These are phyloP conservation scores for Chloroclystis v-ata DNA, from an alignment of 2,888 invertebrate genomes.

Conservation along the genomic window DNA sequence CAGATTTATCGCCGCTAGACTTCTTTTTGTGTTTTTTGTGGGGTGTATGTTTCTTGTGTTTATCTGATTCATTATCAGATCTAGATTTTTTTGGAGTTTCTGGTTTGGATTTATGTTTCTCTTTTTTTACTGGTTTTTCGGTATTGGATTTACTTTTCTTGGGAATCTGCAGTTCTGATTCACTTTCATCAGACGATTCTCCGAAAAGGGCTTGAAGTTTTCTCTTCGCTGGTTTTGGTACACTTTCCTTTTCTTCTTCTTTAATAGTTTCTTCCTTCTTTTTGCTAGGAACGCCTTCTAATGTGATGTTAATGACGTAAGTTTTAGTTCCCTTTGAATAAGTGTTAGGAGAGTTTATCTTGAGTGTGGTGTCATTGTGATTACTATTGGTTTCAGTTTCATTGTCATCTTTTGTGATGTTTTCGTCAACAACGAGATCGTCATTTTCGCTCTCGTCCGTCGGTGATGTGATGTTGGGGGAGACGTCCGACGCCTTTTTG, in stretches of 20 bases:
- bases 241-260: slow-evolving; percentile 6
- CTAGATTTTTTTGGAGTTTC: slow-evolving; percentile 41
- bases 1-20: slow-evolving; percentile 46
- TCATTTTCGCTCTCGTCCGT: slow-evolving; percentile 54
- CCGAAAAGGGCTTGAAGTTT: slow-evolving; percentile 74
- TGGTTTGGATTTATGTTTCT: neutral
- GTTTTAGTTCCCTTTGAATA: slow-evolving; percentile 29
- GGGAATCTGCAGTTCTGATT: slow-evolving; percentile 38
- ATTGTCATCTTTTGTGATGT: slow-evolving; percentile 28
- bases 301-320: slow-evolving; percentile 65
- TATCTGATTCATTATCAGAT: slow-evolving; percentile 43
- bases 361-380: slow-evolving; percentile 47
- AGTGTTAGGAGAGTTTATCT: slow-evolving; percentile 33
- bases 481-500: slow-evolving; percentile 47
- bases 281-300: slow-evolving; percentile 54
- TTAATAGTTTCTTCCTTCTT: slow-evolving; percentile 17
- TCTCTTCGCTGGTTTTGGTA: slow-evolving; percentile 52
- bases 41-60: slow-evolving; percentile 43
- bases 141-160: slow-evolving; percentile 51
- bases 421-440: slow-evolving; percentile 55
- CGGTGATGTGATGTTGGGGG: slow-evolving; percentile 36
- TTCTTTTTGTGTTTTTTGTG: slow-evolving; percentile 38
- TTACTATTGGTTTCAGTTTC: slow-evolving; percentile 35
- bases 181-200: slow-evolving; percentile 66
- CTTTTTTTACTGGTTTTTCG: slow-evolving; percentile 42